Conservation (phyloP, 2,888 invertebrate genomes). For the Gastracanthus pulcherrimus region DNA sequence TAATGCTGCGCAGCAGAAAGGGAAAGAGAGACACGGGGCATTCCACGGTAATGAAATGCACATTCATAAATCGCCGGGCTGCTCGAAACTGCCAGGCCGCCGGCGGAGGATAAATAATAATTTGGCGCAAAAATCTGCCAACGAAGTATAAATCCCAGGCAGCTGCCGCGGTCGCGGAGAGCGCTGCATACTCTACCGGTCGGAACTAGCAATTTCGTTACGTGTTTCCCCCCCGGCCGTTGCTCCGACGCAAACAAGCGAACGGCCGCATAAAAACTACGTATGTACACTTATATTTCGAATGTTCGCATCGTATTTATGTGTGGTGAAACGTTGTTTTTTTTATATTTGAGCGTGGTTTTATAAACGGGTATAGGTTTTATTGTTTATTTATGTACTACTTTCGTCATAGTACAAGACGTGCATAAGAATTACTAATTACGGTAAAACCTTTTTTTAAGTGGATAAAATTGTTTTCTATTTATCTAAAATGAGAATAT, state of each 20-base stretch:
- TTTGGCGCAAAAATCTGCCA: conserved; percentile 13
- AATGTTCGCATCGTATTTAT: too few relatives aligned
- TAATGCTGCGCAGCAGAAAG: not conserved
- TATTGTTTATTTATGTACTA: too few relatives aligned
- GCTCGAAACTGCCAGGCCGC: not conserved
- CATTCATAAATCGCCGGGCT: conserved; percentile 32
- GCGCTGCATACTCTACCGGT: not conserved
- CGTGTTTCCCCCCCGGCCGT: not conserved
- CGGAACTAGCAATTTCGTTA: not conserved
- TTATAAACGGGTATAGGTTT: too few relatives aligned
- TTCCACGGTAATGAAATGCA: conserved; percentile 34
- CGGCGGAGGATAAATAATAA: conserved; percentile 29
- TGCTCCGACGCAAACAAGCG: not conserved
- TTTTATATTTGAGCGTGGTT: too few relatives aligned
- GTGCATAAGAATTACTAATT: too few relatives aligned
- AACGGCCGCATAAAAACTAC: not conserved
- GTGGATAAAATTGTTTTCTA: too few relatives aligned
- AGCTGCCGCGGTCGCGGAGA: too few relatives aligned
- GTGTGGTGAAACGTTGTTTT: too few relatives aligned
- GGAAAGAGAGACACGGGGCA: not conserved
- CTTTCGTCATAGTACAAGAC: too few relatives aligned
- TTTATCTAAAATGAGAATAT: too few relatives aligned
- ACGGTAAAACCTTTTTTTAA: too few relatives aligned
- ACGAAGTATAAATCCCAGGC: not conserved
- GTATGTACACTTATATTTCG: not conserved